phyloP scores from a whole-genome alignment of 2,797 vertebrate genomes.

The Pseudochirops cupreus region DNA sequence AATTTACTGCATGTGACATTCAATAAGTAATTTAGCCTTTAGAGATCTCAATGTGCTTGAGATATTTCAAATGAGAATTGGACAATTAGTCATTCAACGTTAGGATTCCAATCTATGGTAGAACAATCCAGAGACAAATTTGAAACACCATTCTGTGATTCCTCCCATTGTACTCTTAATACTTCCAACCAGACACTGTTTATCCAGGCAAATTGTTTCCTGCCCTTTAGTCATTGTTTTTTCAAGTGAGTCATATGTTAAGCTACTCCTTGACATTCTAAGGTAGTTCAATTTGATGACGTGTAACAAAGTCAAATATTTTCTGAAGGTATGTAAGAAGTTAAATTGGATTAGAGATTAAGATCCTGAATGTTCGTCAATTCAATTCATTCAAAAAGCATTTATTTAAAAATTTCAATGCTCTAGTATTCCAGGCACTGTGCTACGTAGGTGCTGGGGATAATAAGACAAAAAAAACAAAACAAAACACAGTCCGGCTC shows the following conservation, averaged over 20 bases:
- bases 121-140: neutral
- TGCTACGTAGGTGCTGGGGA: neutral
- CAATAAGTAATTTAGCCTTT: neutral
- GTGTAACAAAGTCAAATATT: slow-evolving; percentile 9
- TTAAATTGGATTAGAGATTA: slow-evolving; percentile 4
- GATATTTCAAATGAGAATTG: neutral
- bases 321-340: slow-evolving; percentile 48
- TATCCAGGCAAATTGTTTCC: slow-evolving; percentile 7
- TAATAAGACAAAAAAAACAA: neutral
- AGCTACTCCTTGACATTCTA: slow-evolving; percentile 14
- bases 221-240: slow-evolving; percentile 26
- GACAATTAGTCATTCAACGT: neutral
- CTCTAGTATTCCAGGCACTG: neutral
- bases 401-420: neutral
- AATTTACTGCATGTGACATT: neutral
- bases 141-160: slow-evolving; percentile 7
- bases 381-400: neutral
- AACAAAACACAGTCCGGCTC: neutral
- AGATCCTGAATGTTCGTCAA: neutral
- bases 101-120: neutral
- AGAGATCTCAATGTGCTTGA: neutral
- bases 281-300: slow-evolving; percentile 21
- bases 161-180: slow-evolving; percentile 20
- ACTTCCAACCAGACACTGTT: neutral
- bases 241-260: slow-evolving; percentile 42